Percentiles rank a stretch among this genome's conserved stretches.
phyloP scores from a whole-genome alignment of 2,888 invertebrate genomes.

The Drosophila histrio region DNA sequence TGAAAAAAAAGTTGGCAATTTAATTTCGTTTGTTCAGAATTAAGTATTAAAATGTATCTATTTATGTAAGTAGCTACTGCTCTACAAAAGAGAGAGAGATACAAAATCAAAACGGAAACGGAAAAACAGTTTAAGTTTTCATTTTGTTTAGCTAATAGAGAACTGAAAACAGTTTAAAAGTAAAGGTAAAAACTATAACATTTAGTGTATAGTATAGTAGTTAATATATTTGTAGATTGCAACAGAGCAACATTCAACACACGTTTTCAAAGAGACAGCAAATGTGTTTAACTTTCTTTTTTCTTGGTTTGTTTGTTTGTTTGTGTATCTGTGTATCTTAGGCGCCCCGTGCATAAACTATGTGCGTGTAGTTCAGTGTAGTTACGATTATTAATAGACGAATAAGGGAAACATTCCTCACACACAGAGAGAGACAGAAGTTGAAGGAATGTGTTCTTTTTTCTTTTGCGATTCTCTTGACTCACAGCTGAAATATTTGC shows the following conservation, averaged over 20 bases:
- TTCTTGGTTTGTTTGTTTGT: background rate
- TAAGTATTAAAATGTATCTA: constrained; percentile 28
- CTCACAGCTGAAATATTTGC: constrained; percentile 18
- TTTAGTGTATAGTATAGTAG: constrained; percentile 8
- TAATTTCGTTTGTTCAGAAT: constrained; percentile 62
- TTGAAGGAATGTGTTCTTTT: background rate
- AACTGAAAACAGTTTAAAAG: constrained; percentile 9
- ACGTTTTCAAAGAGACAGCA: constrained; percentile 56
- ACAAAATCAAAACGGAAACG: constrained; percentile 9
- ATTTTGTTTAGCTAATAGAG: constrained; percentile 16
- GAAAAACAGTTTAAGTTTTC: background rate
- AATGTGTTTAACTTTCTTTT: constrained; percentile 9
- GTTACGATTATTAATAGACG: constrained; percentile 9
- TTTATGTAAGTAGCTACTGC: constrained; percentile 51
- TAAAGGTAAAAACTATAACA: constrained; percentile 23
- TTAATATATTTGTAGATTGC: constrained; percentile 30
- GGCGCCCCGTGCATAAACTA: constrained; percentile 56
- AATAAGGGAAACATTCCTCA: constrained; percentile 19
- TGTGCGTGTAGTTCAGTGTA: constrained; percentile 41
- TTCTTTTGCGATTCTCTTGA: constrained; percentile 25
- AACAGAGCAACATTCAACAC: constrained; percentile 62
- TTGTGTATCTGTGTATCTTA: constrained; percentile 1
- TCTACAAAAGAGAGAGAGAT: constrained; percentile 17
- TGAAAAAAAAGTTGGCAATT: constrained; percentile 62
- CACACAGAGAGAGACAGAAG: background rate